These are phyloP conservation scores for Brachionus asplanchnoidis DNA, from an alignment of 1,140 invertebrate species.

Conservation along the genomic window DNA sequence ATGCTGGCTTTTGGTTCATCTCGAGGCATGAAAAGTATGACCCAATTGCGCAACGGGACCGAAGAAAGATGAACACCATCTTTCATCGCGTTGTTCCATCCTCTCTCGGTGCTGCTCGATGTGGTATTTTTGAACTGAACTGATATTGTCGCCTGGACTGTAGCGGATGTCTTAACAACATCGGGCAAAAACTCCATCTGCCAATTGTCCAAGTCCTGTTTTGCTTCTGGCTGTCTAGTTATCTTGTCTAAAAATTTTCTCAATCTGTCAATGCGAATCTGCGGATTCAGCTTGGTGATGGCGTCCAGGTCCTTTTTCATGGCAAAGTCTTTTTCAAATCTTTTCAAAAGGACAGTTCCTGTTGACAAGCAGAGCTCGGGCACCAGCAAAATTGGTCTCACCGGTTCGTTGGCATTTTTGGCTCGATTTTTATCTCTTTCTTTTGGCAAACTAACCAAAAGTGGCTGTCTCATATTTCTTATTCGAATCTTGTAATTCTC, in stretches of 20 bases:
- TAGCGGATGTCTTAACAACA: not conserved
- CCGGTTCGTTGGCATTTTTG: constrained; percentile 16
- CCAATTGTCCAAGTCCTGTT: constrained; percentile 70
- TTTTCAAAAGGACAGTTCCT: constrained; percentile 26
- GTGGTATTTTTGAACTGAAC: constrained; percentile 22
- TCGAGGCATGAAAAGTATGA: constrained; percentile 35
- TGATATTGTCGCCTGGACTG: constrained; percentile 14
- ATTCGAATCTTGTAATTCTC: constrained; percentile 66
- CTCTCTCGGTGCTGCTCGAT: not conserved
- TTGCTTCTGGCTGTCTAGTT: constrained; percentile 58
- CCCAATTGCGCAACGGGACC: constrained; percentile 23
- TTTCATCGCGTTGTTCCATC: constrained; percentile 36
- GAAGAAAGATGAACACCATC: not conserved
- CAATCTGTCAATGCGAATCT: not conserved
- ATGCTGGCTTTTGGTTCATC: constrained; percentile 6
- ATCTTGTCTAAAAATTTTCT: constrained; percentile 29
- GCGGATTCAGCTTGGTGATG: constrained; percentile 26
- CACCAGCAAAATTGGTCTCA: constrained; percentile 47
- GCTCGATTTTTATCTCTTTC: constrained; percentile 48
- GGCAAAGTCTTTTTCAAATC: constrained; percentile 30
- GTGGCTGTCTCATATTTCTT: constrained; percentile 70
- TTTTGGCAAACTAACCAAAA: constrained; percentile 57
- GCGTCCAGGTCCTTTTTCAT: constrained; percentile 39
- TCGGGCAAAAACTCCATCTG: constrained; percentile 9
- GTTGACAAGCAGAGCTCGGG: constrained; percentile 54